Conservation (phyloP, 1,140 invertebrate species). For the Drosophila nebulosa region DNA sequence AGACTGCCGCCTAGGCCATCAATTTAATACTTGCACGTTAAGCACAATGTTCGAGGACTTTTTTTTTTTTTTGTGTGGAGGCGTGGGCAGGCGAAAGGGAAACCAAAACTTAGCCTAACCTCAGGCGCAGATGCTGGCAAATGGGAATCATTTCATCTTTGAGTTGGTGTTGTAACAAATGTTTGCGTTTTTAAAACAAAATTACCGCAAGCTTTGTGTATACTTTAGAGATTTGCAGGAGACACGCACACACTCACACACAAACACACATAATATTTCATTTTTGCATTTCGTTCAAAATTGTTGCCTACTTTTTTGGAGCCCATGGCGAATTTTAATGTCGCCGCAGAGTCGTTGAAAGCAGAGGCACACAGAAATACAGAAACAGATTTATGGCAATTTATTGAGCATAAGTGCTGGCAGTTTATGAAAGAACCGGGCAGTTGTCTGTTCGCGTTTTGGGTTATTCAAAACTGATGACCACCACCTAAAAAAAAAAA, state of each 20-base stretch:
- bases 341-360: constrained; percentile 19
- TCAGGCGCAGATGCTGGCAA: constrained; percentile 16
- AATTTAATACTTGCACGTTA: constrained; percentile 64
- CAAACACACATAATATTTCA: constrained; percentile 46
- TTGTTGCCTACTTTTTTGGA: constrained; percentile 38
- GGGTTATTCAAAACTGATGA: constrained; percentile 37
- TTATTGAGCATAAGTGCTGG: constrained; percentile 73
- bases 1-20: constrained; percentile 48
- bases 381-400: constrained; percentile 65
- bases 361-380: constrained; percentile 9
- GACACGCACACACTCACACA: constrained; percentile 2
- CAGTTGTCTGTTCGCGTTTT: constrained; percentile 14
- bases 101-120: constrained; percentile 14
- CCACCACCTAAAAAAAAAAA: constrained; percentile 18
- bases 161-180: constrained; percentile 54
- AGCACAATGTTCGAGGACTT: background rate
- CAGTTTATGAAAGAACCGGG: constrained; percentile 66
- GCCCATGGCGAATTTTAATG: constrained; percentile 59
- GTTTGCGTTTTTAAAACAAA: constrained; percentile 59
- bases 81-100: background rate
- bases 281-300: constrained; percentile 55
- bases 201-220: constrained; percentile 33
- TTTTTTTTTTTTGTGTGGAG: too few relatives aligned
- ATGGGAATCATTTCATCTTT: constrained; percentile 3
- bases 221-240: constrained; percentile 55